phyloP scores from a whole-genome alignment of 2,113 vertebrate species.

The Bos javanicus region DNA sequence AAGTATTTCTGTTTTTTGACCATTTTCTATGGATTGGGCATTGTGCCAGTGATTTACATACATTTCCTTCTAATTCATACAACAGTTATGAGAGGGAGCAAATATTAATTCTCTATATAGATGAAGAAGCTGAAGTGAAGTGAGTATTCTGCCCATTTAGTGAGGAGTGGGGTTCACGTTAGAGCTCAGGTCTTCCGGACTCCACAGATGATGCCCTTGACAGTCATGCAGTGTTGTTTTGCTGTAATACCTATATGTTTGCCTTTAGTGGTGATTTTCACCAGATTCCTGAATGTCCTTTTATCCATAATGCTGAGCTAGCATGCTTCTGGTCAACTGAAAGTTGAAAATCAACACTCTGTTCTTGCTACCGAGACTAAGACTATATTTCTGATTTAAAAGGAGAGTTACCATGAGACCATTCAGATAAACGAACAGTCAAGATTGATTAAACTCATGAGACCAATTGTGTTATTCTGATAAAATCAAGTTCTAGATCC shows the following conservation, averaged over 20 bases:
- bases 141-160: neutral
- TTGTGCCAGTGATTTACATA: neutral
- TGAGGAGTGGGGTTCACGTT: neutral
- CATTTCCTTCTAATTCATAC: neutral
- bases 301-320: neutral
- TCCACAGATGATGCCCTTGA: neutral
- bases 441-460: neutral
- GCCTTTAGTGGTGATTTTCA: neutral
- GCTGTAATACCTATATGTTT: neutral
- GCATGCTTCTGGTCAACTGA: neutral
- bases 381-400: neutral
- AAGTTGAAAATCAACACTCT: neutral
- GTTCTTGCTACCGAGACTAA: neutral
- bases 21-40: neutral
- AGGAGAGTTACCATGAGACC: neutral
- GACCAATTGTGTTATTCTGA: neutral
- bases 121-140: neutral
- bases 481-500: neutral
- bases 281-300: neutral
- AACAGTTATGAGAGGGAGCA: neutral
- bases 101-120: neutral
- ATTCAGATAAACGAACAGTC: neutral
- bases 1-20: neutral
- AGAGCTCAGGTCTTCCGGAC: neutral
- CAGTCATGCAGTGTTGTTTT: neutral